A percentile compares a stretch with the other conserved stretches of the same genome.
These are phyloP conservation scores for Charina bottae DNA, from an alignment of 2,113 vertebrate genomes.

Conservation along the genomic window DNA sequence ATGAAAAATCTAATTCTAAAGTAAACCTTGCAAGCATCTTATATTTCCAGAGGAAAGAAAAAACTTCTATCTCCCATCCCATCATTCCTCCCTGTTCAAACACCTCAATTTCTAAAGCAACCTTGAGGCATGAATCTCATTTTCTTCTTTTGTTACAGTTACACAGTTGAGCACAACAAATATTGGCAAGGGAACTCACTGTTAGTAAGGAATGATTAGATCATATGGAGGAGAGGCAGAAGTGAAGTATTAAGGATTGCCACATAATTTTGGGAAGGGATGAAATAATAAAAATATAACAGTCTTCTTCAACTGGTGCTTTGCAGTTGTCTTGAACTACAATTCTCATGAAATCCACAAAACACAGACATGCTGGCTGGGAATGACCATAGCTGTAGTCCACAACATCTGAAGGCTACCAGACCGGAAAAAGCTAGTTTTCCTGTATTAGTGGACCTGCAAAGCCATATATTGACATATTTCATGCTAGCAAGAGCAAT, in stretches of 20 bases:
- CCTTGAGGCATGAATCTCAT: slow-evolving; percentile 14
- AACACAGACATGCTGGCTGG: background rate
- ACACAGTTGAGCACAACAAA: background rate
- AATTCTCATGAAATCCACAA: background rate
- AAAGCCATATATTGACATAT: background rate
- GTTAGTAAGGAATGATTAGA: background rate
- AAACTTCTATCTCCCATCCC: slow-evolving; percentile 24
- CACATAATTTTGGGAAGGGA: background rate
- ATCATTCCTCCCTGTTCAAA: slow-evolving; percentile 41
- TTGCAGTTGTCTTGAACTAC: background rate
- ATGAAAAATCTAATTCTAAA: background rate
- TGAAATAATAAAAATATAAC: background rate
- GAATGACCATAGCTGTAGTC: background rate
- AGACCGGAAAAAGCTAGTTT: background rate
- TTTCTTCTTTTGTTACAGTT: background rate
- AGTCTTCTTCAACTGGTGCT: background rate
- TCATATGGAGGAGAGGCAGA: background rate
- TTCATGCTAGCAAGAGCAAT: background rate
- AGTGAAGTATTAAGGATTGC: background rate
- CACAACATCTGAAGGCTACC: background rate
- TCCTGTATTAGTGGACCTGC: background rate
- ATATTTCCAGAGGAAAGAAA: slow-evolving; percentile 29
- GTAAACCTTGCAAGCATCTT: slow-evolving; percentile 23
- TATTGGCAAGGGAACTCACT: background rate
- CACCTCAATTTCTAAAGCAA: slow-evolving; percentile 29